These are phyloP conservation scores for Iphiclides podalirius DNA, from an alignment of 2,888 invertebrate genomes.

Conservation along the genomic window DNA sequence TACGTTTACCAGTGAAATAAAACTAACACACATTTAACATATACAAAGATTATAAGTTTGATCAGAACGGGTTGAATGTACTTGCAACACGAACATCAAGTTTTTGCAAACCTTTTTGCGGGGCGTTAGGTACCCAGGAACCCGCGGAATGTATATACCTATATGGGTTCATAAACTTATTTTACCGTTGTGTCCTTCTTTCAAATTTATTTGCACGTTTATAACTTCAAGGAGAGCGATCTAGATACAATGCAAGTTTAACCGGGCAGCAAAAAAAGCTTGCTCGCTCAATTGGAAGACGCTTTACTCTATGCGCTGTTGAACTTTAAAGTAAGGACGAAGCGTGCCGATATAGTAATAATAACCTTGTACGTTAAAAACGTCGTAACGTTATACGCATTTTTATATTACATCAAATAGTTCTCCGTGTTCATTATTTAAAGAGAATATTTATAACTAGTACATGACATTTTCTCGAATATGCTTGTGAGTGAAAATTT, in stretches of 20 bases:
- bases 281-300: conserved; percentile 27
- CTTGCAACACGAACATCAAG: not conserved
- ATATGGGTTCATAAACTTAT: not conserved
- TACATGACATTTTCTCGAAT: too few species aligned
- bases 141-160: not conserved
- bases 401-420: too few species aligned
- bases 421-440: too few species aligned
- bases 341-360: too few species aligned
- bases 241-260: conserved; percentile 15
- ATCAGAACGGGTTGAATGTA: not conserved
- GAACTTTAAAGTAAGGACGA: conserved; percentile 28
- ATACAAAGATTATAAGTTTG: not conserved
- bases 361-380: too few species aligned
- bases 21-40: not conserved
- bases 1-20: too few species aligned
- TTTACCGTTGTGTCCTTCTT: not conserved
- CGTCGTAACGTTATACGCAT: too few species aligned
- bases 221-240: conserved; percentile 25
- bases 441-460: too few species aligned
- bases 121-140: not conserved
- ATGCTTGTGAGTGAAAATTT: too few species aligned
- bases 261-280: conserved; percentile 27
- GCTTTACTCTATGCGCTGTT: conserved; percentile 24
- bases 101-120: not conserved
- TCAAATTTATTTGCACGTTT: conserved; percentile 1